A percentile compares a stretch with the other conserved stretches of the same genome.
Evolutionary conservation across 2,888 invertebrate genomes (phyloP).

Genomic region (Laspeyria flexula): DNA sequence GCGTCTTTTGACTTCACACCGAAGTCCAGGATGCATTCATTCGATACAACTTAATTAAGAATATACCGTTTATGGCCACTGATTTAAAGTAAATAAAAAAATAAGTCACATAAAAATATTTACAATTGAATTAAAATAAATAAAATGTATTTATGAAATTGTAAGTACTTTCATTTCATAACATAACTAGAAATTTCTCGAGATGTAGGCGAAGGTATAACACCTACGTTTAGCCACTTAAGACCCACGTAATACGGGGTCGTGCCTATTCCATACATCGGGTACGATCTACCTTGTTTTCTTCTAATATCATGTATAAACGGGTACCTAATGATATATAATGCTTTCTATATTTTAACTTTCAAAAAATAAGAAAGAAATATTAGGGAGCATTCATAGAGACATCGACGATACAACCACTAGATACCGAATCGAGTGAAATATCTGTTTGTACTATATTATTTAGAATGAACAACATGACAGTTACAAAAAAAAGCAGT

Average conservation of each 20-base stretch:
- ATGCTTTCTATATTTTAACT: too few relatives aligned
- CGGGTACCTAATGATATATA: background rate
- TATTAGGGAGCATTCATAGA: background rate
- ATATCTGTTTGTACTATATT: too few relatives aligned
- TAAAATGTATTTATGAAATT: background rate
- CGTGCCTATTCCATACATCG: background rate
- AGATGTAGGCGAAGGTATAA: background rate
- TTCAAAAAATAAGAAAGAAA: background rate
- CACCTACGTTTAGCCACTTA: background rate
- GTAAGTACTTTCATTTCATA: background rate
- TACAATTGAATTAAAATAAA: background rate
- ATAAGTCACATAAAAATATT: slow-evolving; percentile 7
- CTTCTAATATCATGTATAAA: background rate
- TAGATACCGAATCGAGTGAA: too few relatives aligned
- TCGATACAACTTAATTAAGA: slow-evolving; percentile 32
- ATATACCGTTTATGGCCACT: slow-evolving; percentile 45
- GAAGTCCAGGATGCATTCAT: slow-evolving; percentile 3
- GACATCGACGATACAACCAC: too few relatives aligned
- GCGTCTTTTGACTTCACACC: background rate
- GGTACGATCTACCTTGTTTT: background rate
- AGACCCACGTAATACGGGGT: too few relatives aligned
- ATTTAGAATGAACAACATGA: too few relatives aligned
- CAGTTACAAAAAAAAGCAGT: too few relatives aligned
- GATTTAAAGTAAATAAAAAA: slow-evolving; percentile 19
- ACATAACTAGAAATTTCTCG: background rate